Percentiles rank a stretch among this genome's conserved stretches.
Conservation (phyloP, 1,140 invertebrate species). For the Sycobia sp. region DNA sequence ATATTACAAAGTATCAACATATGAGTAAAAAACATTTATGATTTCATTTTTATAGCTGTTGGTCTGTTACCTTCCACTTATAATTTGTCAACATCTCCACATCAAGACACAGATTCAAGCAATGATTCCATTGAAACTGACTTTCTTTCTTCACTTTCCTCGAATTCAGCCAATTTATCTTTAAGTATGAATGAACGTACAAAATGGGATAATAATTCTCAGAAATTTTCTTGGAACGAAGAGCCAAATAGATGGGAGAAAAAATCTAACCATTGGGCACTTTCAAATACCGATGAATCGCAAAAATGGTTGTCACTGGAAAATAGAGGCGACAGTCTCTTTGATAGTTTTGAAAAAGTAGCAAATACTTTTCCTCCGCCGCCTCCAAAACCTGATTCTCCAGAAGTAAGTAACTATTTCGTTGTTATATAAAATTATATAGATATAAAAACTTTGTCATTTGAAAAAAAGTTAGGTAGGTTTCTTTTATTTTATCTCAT, state of each 20-base stretch:
- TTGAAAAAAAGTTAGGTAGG: neutral
- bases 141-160: constrained; percentile 37
- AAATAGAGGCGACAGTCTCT: constrained; percentile 42
- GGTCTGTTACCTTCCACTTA: constrained; percentile 50
- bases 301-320: constrained; percentile 45
- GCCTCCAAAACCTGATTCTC: constrained; percentile 50
- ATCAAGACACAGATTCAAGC: constrained; percentile 53
- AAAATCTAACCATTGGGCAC: constrained; percentile 45
- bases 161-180: constrained; percentile 39
- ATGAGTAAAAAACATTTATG: no score
- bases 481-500: constrained; percentile 16
- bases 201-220: constrained; percentile 41
- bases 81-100: constrained; percentile 38
- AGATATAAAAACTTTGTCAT: no score
- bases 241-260: constrained; percentile 40
- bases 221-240: constrained; percentile 43
- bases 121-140: constrained; percentile 55
- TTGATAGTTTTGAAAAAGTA: constrained; percentile 44
- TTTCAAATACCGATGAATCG: constrained; percentile 33
- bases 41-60: constrained; percentile 40
- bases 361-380: constrained; percentile 43
- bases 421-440: no score
- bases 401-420: constrained; percentile 38
- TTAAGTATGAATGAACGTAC: constrained; percentile 37
- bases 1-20: no score